Evolutionary conservation across 2,113 vertebrate species (phyloP).

Genomic region (Glareola pratincola): DNA sequence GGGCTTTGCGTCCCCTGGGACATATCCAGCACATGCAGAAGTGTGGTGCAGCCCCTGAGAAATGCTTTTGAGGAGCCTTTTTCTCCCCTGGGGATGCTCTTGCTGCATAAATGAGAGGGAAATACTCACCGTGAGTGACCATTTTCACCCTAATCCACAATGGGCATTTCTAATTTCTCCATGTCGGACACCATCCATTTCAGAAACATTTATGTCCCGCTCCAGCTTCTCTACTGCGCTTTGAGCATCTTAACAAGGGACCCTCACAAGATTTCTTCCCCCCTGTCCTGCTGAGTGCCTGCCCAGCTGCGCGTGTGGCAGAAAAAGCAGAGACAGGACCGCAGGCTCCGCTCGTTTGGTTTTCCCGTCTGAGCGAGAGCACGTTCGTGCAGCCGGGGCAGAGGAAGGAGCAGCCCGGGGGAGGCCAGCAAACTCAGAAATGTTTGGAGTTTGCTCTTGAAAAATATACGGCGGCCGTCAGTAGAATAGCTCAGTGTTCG

Average conservation of each 20-base stretch:
- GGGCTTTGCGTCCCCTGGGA: background rate
- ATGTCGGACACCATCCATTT: accelerated
- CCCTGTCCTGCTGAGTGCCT: background rate
- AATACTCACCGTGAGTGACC: background rate
- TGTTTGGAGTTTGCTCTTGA: constrained; percentile 4
- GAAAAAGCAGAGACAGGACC: background rate
- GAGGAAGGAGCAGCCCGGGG: background rate
- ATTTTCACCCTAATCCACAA: background rate
- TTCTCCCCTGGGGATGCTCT: background rate
- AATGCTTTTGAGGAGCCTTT: background rate
- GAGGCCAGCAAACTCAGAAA: background rate
- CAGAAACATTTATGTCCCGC: accelerated
- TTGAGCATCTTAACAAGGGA: background rate
- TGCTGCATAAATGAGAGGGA: background rate
- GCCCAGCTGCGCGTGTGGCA: background rate
- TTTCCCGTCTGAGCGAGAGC: background rate
- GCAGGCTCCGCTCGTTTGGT: background rate
- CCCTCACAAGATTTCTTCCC: background rate
- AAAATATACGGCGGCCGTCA: background rate
- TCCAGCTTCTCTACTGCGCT: background rate
- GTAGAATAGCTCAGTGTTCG: constrained; percentile 15
- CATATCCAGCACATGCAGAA: background rate
- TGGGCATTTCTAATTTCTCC: background rate
- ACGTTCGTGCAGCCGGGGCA: background rate
- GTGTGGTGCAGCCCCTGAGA: background rate